Base-by-base conservation (phyloP, 2,797 vertebrate species). In the Cossypha heuglini region DNA sequence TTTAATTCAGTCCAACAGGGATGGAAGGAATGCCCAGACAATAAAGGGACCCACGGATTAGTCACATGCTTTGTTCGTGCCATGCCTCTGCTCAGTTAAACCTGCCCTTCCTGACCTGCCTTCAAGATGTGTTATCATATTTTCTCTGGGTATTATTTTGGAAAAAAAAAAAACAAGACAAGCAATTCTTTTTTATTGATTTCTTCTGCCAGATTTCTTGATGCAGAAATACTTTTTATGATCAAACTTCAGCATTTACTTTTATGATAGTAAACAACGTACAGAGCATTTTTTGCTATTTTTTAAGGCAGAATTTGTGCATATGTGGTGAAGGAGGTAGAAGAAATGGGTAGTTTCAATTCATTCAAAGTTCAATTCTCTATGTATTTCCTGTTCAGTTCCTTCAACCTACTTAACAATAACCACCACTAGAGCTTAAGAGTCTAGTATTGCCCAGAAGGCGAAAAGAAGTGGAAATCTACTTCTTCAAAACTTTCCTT, bases 141-240 rank as follows among this genome's bases (percentile, higher is more conserved):
- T 94, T 95, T 94, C 75, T 80, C 77, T 76, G 77, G 91, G 83
- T 81, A 68, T 79, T 86, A 91, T 96, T 95, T 91, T 89, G 77
- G 69, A 58, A 78, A 91, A 94, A 93, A 93, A 83, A 82, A 89
- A 90, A 95, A 49, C 72, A 90, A 91, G 94, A 94, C 92, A 93
- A 96, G 92, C 93, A 93, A 93, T 95, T 81, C 84, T 92, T 96
- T 95, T 96, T 94, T 96, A 97, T 97, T 90, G 97, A 97, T 97
- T 94, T 84, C 52, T 90, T 86, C 93, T 91, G 80, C 93, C 92
- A 75, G 89, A 63, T 66, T 92, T 94, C 93, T 91, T 91, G 85
- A 96, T 91, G 96, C 90, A 96, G 95, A 97, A 95, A 92, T 62
- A 48, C 40, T 49, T 91, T 96, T 97, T 96, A 95, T 71, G 96